A percentile compares a stretch with the other conserved stretches of the same genome.
phyloP scores from a whole-genome alignment of 1,140 invertebrate species.

The Apis cerana region DNA sequence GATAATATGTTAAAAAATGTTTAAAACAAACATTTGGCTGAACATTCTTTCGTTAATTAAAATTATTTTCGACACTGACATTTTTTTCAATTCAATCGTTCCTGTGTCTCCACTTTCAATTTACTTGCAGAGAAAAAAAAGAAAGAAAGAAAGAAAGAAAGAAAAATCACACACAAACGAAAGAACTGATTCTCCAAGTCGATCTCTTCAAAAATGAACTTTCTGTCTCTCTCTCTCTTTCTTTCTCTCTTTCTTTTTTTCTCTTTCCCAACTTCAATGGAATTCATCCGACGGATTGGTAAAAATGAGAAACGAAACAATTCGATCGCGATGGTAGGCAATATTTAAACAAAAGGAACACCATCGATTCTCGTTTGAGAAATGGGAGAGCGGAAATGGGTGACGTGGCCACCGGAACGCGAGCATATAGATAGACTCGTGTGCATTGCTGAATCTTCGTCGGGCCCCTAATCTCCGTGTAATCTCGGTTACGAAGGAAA shows the following conservation, averaged over 20 bases:
- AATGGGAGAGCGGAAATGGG: not conserved
- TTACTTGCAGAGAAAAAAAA: not conserved
- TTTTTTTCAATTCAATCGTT: slow-evolving; percentile 4
- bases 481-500: slow-evolving; percentile 10
- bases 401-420: not conserved
- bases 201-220: not conserved
- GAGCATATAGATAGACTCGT: not conserved
- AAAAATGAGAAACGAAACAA: not conserved
- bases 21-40: too few relatives aligned
- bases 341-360: not conserved
- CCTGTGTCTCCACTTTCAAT: not conserved
- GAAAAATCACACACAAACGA: not conserved
- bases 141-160: not conserved
- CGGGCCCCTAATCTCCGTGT: slow-evolving; percentile 3
- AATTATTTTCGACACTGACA: slow-evolving; percentile 7
- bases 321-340: not conserved
- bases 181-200: not conserved
- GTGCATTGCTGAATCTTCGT: slow-evolving; percentile 32
- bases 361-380: slow-evolving; percentile 2
- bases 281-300: not conserved
- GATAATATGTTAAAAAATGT: too few relatives aligned
- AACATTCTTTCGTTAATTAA: slow-evolving; percentile 15
- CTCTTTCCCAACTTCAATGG: not conserved
- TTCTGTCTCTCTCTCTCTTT: not conserved
- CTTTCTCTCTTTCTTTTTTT: not conserved